Conservation (phyloP, 2,888 invertebrate genomes). For the Cylindroiulus punctatus region DNA sequence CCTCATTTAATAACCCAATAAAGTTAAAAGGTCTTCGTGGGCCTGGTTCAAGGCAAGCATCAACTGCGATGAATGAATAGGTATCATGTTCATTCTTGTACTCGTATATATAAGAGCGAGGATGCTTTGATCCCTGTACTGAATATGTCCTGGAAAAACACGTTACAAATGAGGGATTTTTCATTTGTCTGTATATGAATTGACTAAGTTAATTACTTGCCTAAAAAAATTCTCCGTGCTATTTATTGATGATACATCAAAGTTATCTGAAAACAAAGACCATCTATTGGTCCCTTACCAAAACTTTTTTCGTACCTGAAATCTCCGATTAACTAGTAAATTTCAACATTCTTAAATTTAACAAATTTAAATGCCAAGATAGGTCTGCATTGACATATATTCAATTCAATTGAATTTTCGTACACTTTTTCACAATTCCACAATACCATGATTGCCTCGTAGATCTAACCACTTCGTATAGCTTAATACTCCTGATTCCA, state of each 20-base stretch:
- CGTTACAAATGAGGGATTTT: neutral
- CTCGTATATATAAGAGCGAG: conserved; percentile 79
- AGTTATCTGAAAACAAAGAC: conserved; percentile 78
- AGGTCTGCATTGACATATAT: too few relatives aligned
- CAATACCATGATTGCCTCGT: conserved; percentile 92
- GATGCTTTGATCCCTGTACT: conserved; percentile 76
- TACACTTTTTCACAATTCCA: too few relatives aligned
- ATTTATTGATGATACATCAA: conserved; percentile 78
- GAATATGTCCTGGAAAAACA: conserved; percentile 71
- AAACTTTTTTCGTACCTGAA: too few relatives aligned
- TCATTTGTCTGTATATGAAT: neutral
- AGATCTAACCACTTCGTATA: conserved; percentile 87
- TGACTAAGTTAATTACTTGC: conserved; percentile 59
- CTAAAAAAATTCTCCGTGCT: conserved; percentile 79
- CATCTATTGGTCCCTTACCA: too few relatives aligned
- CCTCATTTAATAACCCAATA: conserved; percentile 72
- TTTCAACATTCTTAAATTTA: too few relatives aligned
- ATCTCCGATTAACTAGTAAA: too few relatives aligned
- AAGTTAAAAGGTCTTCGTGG: conserved; percentile 90
- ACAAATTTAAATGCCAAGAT: too few relatives aligned
- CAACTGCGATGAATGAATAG: conserved; percentile 85
- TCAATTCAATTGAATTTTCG: too few relatives aligned
- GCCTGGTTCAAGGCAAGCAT: conserved; percentile 88
- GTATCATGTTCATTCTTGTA: conserved; percentile 71
- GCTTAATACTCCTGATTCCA: conserved; percentile 74